Percentiles rank a stretch among this genome's conserved stretches.
Conservation (phyloP, 2,888 invertebrate genomes). For the Cryptus viduatorius region DNA sequence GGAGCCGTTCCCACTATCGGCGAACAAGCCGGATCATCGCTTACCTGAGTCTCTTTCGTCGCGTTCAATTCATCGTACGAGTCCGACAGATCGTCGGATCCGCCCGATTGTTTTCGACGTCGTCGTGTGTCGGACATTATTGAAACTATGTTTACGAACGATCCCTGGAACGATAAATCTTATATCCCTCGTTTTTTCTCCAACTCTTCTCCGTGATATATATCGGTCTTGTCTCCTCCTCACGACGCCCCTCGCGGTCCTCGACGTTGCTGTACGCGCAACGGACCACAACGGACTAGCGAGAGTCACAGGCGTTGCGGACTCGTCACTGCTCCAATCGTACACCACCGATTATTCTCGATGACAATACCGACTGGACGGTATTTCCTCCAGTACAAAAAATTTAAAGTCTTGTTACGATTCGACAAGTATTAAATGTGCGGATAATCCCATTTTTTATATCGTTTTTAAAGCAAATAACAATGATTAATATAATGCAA, state of each 20-base stretch:
- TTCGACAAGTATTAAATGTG: too few relatives aligned
- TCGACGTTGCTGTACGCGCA: slow-evolving; percentile 19
- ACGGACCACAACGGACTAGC: slow-evolving; percentile 25
- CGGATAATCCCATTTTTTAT: background rate
- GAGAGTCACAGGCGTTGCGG: slow-evolving; percentile 2
- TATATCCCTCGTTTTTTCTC: background rate
- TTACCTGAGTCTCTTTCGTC: slow-evolving; percentile 83
- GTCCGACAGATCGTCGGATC: slow-evolving; percentile 82
- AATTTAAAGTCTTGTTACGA: too few relatives aligned
- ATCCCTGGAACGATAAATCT: background rate
- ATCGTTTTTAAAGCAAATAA: background rate
- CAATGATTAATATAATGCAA: background rate
- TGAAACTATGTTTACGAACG: background rate
- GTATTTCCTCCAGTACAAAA: background rate
- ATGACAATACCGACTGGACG: background rate
- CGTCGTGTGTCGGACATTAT: slow-evolving; percentile 81
- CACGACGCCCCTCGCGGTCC: slow-evolving; percentile 19
- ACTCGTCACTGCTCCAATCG: background rate
- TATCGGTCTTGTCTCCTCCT: background rate
- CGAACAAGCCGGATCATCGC: slow-evolving; percentile 37
- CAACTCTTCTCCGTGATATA: background rate
- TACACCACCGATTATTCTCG: background rate
- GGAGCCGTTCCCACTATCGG: background rate
- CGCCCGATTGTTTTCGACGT: slow-evolving; percentile 82
- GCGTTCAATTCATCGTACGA: slow-evolving; percentile 82